Conservation (phyloP, 2,888 invertebrate species). For the Aplocera efformata region DNA sequence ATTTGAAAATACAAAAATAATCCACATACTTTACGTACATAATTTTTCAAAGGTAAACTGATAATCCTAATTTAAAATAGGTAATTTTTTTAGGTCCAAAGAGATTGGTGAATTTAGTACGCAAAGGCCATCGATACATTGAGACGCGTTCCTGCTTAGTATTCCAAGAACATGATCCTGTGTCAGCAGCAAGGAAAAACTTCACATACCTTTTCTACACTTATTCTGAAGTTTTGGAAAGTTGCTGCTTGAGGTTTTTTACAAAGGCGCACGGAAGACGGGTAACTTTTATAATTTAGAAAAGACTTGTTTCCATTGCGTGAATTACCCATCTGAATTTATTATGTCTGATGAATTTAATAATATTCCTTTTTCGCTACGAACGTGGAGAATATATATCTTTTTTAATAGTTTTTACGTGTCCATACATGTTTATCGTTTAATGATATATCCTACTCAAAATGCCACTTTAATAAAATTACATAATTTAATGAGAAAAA, state of each 20-base stretch:
- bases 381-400: not conserved
- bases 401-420: too few species aligned
- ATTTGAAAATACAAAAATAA: too few species aligned
- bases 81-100: constrained; percentile 38
- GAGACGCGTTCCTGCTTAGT: constrained; percentile 50
- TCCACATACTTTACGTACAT: too few species aligned
- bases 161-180: constrained; percentile 50
- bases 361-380: constrained; percentile 2
- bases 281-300: constrained; percentile 36
- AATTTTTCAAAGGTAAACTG: too few species aligned
- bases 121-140: constrained; percentile 45
- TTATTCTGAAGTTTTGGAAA: constrained; percentile 59
- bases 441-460: too few species aligned
- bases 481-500: too few species aligned
- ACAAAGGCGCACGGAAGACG: constrained; percentile 40
- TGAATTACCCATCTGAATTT: constrained; percentile 9
- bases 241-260: constrained; percentile 50
- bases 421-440: too few species aligned
- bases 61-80: too few species aligned
- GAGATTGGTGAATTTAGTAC: constrained; percentile 46
- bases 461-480: too few species aligned
- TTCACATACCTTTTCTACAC: constrained; percentile 54
- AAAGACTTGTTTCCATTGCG: constrained; percentile 9
- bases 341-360: constrained; percentile 6
- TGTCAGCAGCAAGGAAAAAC: constrained; percentile 31